phyloP scores from a whole-genome alignment of 2,797 vertebrate genomes.

The Simalia tracyae region DNA sequence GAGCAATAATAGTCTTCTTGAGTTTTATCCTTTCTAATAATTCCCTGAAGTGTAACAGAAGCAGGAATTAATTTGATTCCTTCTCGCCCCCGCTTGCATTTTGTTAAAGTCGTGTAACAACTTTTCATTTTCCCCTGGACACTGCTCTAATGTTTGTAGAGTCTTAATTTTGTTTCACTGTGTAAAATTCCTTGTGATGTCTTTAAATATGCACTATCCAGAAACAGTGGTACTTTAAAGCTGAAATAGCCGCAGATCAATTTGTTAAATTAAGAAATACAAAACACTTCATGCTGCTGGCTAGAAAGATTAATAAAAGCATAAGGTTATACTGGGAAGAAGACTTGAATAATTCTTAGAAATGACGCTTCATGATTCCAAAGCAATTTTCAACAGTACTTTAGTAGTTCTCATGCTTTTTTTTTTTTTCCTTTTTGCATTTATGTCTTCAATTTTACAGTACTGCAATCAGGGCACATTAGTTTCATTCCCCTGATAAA shows the following conservation, averaged over 20 bases:
- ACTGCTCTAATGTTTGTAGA: constrained; percentile 30
- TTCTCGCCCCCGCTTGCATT: constrained; percentile 25
- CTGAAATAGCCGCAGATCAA: constrained; percentile 39
- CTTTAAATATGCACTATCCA: constrained; percentile 46
- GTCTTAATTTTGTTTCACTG: constrained; percentile 51
- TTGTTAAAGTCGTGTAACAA: constrained; percentile 28
- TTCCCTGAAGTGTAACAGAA: background rate
- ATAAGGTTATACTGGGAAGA: constrained; percentile 37
- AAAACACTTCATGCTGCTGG: constrained; percentile 7
- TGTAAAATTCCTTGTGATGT: constrained; percentile 37
- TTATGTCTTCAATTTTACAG: background rate
- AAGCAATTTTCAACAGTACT: constrained; percentile 22
- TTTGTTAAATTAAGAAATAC: constrained; percentile 43
- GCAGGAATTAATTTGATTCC: constrained; percentile 46
- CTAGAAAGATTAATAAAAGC: constrained; percentile 47
- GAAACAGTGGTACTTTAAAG: constrained; percentile 40
- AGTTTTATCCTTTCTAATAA: background rate
- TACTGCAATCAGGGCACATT: background rate
- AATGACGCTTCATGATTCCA: constrained; percentile 26
- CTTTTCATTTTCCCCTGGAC: constrained; percentile 24
- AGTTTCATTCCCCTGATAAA: background rate
- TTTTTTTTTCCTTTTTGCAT: too few species aligned
- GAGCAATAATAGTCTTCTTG: background rate
- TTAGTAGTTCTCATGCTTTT: background rate
- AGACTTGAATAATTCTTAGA: constrained; percentile 31